Evolutionary conservation across 2,888 invertebrate genomes (phyloP).

Genomic region (Meandrusa payeni): DNA sequence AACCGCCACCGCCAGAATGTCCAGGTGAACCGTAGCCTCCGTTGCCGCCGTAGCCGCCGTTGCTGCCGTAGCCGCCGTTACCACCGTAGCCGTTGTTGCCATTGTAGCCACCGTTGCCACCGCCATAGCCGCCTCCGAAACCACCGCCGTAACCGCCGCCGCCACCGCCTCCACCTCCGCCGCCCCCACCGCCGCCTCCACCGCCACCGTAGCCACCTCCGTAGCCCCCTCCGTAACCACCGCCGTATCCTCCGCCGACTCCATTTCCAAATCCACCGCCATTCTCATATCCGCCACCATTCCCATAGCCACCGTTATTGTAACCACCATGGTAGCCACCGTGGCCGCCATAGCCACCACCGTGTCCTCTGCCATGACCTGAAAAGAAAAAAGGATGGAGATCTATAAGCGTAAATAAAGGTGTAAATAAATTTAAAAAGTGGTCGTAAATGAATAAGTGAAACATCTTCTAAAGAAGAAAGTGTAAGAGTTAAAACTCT

Average conservation of each 20-base stretch:
- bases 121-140: slow-evolving; percentile 31
- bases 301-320: slow-evolving; percentile 23
- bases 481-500: too few relatives aligned
- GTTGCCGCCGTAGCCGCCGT: slow-evolving; percentile 8
- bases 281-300: slow-evolving; percentile 21
- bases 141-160: slow-evolving; percentile 31
- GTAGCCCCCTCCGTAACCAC: slow-evolving; percentile 29
- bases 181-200: slow-evolving; percentile 31
- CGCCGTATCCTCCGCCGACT: slow-evolving; percentile 27
- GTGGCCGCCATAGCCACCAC: slow-evolving; percentile 24
- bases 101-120: slow-evolving; percentile 31
- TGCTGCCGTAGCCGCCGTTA: slow-evolving; percentile 28
- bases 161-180: slow-evolving; percentile 30
- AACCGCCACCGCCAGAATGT: slow-evolving; percentile 5
- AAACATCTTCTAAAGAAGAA: too few relatives aligned
- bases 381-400: too few relatives aligned
- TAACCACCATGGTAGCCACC: slow-evolving; percentile 24
- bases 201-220: slow-evolving; percentile 29
- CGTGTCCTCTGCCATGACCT: slow-evolving; percentile 24
- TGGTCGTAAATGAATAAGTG: too few relatives aligned
- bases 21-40: slow-evolving; percentile 10
- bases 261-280: too few relatives aligned
- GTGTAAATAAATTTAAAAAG: too few relatives aligned
- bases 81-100: slow-evolving; percentile 29
- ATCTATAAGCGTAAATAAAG: too few relatives aligned